These are phyloP conservation scores for Lasiurus borealis DNA, from an alignment of 2,113 vertebrate species.

Conservation along the genomic window DNA sequence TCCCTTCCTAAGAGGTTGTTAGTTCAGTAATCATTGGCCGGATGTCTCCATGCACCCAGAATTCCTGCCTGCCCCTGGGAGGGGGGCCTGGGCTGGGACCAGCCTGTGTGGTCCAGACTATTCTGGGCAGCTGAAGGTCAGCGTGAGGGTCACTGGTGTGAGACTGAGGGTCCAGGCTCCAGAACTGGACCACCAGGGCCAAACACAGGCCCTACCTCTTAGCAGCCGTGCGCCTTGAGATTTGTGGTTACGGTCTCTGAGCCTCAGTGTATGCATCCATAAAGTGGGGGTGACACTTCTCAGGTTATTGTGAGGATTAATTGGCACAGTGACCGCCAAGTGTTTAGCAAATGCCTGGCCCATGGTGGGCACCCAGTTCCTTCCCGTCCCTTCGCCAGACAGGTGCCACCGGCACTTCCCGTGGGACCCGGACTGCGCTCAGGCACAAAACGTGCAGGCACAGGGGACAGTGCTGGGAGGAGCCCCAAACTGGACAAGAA, in stretches of 20 bases:
- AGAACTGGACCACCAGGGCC: not conserved
- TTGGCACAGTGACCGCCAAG: not conserved
- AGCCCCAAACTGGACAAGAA: not conserved
- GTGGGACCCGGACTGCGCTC: accelerated
- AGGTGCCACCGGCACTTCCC: not conserved
- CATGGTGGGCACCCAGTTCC: not conserved
- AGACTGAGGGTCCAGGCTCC: not conserved
- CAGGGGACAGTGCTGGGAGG: not conserved
- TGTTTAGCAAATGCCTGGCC: not conserved
- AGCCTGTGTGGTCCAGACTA: not conserved
- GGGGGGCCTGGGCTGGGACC: not conserved
- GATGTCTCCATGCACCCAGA: not conserved
- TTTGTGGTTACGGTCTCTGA: not conserved
- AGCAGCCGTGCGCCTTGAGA: not conserved
- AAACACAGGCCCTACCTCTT: not conserved
- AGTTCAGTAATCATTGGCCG: not conserved
- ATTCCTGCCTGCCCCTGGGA: not conserved
- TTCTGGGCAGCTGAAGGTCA: not conserved
- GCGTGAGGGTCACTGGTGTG: accelerated
- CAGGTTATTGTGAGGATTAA: too few species aligned
- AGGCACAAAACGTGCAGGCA: not conserved
- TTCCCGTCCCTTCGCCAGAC: not conserved
- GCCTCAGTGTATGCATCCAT: not conserved
- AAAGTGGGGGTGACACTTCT: not conserved
- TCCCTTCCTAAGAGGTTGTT: not conserved